phyloP scores from a whole-genome alignment of 1,140 invertebrate genomes.

The Eumeta japonica region DNA sequence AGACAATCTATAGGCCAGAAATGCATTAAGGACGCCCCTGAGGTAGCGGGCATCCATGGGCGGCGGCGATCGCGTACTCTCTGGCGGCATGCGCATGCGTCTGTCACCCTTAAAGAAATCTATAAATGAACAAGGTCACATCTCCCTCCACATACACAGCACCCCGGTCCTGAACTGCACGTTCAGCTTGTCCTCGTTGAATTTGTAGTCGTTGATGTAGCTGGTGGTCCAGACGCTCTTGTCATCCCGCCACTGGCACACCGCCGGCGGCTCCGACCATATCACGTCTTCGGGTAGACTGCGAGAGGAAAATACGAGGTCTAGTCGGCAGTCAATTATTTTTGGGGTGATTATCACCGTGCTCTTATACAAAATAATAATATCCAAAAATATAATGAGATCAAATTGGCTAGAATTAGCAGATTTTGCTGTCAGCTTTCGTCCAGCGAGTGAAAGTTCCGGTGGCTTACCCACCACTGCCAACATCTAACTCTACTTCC shows the following conservation, averaged over 20 bases:
- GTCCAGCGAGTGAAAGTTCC: no score
- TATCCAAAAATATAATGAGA: neutral
- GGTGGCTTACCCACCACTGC: no score
- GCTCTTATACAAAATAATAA: conserved; percentile 5
- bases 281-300: conserved; percentile 74
- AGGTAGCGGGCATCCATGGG: no score
- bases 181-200: conserved; percentile 78
- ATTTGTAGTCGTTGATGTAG: conserved; percentile 78
- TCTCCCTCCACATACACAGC: conserved; percentile 65
- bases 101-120: no score
- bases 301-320: conserved; percentile 6
- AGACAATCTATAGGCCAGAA: no score
- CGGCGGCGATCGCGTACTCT: no score
- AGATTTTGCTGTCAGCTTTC: no score
- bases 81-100: no score
- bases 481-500: no score
- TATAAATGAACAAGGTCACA: no score
- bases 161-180: conserved; percentile 73
- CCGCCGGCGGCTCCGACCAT: conserved; percentile 80
- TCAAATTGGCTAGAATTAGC: neutral
- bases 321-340: conserved; percentile 2
- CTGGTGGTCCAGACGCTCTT: conserved; percentile 68
- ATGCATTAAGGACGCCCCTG: no score
- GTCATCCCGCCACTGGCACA: conserved; percentile 72
- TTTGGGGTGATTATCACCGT: no score